Conservation (phyloP, 2,888 invertebrate species). For the Horisme vitalbata region DNA sequence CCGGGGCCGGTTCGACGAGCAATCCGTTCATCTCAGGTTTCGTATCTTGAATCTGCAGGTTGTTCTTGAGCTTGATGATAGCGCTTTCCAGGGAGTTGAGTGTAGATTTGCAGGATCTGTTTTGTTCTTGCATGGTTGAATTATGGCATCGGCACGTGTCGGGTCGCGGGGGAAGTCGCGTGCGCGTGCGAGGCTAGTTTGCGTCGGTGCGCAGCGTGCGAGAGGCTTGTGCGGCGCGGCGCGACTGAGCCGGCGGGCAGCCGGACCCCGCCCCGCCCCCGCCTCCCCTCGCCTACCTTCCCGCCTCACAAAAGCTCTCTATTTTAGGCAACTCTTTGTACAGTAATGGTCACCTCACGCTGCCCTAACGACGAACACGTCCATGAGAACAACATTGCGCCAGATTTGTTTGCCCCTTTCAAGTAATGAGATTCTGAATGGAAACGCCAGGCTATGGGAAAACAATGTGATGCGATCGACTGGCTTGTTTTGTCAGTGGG, state of each 20-base stretch:
- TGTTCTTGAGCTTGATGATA: conserved; percentile 79
- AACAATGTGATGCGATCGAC: conserved; percentile 66
- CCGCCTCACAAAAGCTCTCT: conserved; percentile 82
- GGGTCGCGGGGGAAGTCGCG: conserved; percentile 55
- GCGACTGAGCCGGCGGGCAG: conserved; percentile 79
- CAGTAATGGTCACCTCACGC: conserved; percentile 83
- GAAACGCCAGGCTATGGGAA: conserved; percentile 77
- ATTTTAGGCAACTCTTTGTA: conserved; percentile 83
- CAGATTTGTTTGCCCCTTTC: conserved; percentile 78
- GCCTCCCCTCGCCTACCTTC: conserved; percentile 64
- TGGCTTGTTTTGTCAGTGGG: conserved; percentile 71
- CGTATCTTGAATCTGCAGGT: conserved; percentile 77
- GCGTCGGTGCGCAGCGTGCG: conserved; percentile 70
- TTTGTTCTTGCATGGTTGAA: conserved; percentile 78
- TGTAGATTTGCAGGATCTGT: conserved; percentile 71
- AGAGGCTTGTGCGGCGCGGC: conserved; percentile 73
- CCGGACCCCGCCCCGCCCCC: conserved; percentile 76
- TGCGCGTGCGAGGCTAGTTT: conserved; percentile 65
- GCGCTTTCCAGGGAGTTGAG: conserved; percentile 79
- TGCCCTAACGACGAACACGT: conserved; percentile 81
- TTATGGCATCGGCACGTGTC: conserved; percentile 63
- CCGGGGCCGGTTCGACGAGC: conserved; percentile 62
- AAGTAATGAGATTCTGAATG: conserved; percentile 82
- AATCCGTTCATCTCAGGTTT: conserved; percentile 72
- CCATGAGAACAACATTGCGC: conserved; percentile 79